Conservation (phyloP, 2,888 invertebrate genomes). For the Spicauda simplicius region DNA sequence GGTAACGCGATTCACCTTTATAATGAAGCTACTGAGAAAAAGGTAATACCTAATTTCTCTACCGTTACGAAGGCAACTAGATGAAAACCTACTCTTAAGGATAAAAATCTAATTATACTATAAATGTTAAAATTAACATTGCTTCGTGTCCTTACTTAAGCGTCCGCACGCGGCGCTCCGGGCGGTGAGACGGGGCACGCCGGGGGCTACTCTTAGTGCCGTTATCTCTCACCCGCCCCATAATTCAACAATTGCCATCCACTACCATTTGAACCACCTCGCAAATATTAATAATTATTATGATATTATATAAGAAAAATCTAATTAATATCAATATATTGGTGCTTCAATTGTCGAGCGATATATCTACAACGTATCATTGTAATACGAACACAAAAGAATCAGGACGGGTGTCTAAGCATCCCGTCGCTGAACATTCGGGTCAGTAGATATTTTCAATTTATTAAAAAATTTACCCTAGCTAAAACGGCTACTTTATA, state of each 20-base stretch:
- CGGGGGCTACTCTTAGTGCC: slow-evolving; percentile 64
- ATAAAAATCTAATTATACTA: slow-evolving; percentile 83
- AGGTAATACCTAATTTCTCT: slow-evolving; percentile 81
- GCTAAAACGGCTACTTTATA: slow-evolving; percentile 81
- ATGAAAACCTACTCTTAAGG: slow-evolving; percentile 83
- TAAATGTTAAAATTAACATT: slow-evolving; percentile 84
- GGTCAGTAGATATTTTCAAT: slow-evolving; percentile 64
- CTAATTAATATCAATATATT: slow-evolving; percentile 63
- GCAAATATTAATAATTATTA: slow-evolving; percentile 47
- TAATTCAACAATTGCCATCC: slow-evolving; percentile 35
- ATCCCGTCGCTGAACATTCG: slow-evolving; percentile 68
- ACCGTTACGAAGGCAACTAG: slow-evolving; percentile 83
- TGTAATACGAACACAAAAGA: slow-evolving; percentile 63
- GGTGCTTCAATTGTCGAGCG: slow-evolving; percentile 75
- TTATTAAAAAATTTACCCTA: slow-evolving; percentile 82
- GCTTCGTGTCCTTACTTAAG: slow-evolving; percentile 76
- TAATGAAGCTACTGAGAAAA: slow-evolving; percentile 79
- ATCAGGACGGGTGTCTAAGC: slow-evolving; percentile 51
- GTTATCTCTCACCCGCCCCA: slow-evolving; percentile 55
- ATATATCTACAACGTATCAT: slow-evolving; percentile 57
- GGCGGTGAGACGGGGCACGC: slow-evolving; percentile 50
- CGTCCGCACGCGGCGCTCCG: slow-evolving; percentile 52
- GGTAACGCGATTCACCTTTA: slow-evolving; percentile 62
- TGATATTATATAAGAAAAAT: slow-evolving; percentile 61
- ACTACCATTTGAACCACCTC: slow-evolving; percentile 34